A percentile compares a stretch with the other conserved stretches of the same genome.
Conservation (phyloP, 2,113 vertebrate species). For the Irena cyanogastra region DNA sequence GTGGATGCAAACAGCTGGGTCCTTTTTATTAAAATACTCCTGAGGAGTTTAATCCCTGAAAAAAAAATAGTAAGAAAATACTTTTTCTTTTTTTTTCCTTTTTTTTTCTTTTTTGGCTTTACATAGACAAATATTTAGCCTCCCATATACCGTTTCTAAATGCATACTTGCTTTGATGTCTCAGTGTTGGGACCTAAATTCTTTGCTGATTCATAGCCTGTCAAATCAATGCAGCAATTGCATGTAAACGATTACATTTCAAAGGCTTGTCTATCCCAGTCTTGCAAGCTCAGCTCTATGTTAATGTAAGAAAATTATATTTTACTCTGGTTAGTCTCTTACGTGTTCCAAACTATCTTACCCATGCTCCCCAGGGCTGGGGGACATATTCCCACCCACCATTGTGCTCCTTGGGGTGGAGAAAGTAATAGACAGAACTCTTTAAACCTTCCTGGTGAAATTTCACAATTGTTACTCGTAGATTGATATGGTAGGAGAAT, state of each 20-base stretch:
- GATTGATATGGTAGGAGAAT: not conserved
- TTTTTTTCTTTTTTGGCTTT: not conserved
- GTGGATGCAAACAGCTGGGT: not conserved
- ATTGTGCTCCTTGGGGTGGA: not conserved
- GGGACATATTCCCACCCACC: accelerated
- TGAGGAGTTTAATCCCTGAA: not conserved
- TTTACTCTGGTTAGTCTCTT: not conserved
- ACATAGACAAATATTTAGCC: not conserved
- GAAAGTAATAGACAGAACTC: not conserved
- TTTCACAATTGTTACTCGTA: not conserved
- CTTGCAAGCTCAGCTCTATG: not conserved
- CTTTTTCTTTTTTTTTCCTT: not conserved
- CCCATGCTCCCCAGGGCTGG: not conserved
- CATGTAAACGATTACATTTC: not conserved
- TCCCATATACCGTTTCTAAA: not conserved
- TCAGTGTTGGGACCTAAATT: not conserved
- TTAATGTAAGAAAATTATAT: not conserved
- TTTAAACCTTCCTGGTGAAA: not conserved
- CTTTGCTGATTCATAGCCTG: conserved; percentile 35
- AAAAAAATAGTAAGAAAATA: not conserved
- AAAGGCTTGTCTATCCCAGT: not conserved
- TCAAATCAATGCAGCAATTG: not conserved
- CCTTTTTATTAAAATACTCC: not conserved
- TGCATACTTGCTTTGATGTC: not conserved
- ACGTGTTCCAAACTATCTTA: not conserved